Evolutionary conservation across 35 echinoderm and acorn worm species (phyloP), one percentile per base, ranked within the genome.

Genomic region (Strongylocentrotus purpuratus): DNA sequence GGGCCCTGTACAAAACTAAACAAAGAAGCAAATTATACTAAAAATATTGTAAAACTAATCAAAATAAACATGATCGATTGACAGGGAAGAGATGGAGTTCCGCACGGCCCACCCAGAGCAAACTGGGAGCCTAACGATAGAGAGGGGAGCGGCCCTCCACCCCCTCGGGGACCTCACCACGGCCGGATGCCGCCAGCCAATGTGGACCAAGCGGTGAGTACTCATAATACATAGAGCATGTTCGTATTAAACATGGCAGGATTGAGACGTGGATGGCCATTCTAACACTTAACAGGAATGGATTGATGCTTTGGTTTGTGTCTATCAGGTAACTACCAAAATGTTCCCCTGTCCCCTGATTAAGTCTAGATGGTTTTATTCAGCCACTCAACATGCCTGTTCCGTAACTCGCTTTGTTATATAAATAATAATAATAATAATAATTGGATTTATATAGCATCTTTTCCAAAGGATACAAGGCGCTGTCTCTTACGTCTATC

Each of bases 121-220:
- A 45, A 46, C 10, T 93, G 91, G 91, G 91, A 93, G 45, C 86
- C 94, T 94, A 96, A 87, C 14, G 94, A 95, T 10, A 92, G 50
- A 85, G 94, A 86, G 86, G 95, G 85, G 31, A 93, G 85, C 87
- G 94, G 95, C 87, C 61, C 86, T 28, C 96, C 93, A 94, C 91
- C 90, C 14, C 35, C 71, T 28, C 35, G 94, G 92, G 90, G 85
- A 70, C 96, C 96, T 32, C 94, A 94, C 85, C 88, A 48, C 22
- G 96, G 96, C 17, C 78, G 92, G 47, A 95, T 96, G 94, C 95
- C 85, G 94, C 95, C 85, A 31, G 90, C 94, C 31, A 95, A 95
- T 65, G 94, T 98, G 85, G 95, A 96, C 15, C 95, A 94, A 94
- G 91, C 92, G 97, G 97, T 98, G 94, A 93, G 94, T 85, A 94